These are phyloP conservation scores for Natrix natrix DNA, from an alignment of 2,797 vertebrate species.

Conservation along the genomic window DNA sequence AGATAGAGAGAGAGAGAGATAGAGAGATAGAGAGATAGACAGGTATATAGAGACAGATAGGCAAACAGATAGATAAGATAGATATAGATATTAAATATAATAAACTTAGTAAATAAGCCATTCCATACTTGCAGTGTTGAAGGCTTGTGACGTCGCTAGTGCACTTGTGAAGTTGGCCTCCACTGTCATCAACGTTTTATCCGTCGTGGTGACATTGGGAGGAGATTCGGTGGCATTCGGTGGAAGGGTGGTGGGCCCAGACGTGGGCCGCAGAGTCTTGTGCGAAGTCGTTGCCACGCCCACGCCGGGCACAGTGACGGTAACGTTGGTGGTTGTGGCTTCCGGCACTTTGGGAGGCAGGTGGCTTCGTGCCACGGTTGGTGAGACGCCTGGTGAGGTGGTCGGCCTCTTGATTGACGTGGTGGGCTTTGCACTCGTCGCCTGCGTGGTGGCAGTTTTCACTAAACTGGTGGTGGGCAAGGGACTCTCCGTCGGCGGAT, in stretches of 20 bases:
- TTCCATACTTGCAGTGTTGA: conserved; percentile 60
- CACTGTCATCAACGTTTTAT: fast-evolving
- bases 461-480: conserved; percentile 45
- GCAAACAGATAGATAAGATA: neutral
- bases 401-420: conserved; percentile 33
- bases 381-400: conserved; percentile 58
- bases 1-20: neutral
- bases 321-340: conserved; percentile 38
- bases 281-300: conserved; percentile 51
- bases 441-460: conserved; percentile 51
- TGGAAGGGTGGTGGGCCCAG: conserved; percentile 48
- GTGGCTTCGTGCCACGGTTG: conserved; percentile 42
- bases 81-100: neutral
- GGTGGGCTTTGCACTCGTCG: conserved; percentile 44
- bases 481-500: conserved; percentile 47
- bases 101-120: neutral
- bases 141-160: conserved; percentile 51
- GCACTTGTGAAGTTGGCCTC: conserved; percentile 58
- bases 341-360: conserved; percentile 38
- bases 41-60: too few relatives aligned
- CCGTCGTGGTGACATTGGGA: neutral
- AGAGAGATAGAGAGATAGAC: too few relatives aligned
- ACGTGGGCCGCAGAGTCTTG: conserved; percentile 19
- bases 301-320: conserved; percentile 49
- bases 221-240: conserved; percentile 30